Base-by-base conservation (phyloP, 2,113 vertebrate species). In the Microtus oregoni region DNA sequence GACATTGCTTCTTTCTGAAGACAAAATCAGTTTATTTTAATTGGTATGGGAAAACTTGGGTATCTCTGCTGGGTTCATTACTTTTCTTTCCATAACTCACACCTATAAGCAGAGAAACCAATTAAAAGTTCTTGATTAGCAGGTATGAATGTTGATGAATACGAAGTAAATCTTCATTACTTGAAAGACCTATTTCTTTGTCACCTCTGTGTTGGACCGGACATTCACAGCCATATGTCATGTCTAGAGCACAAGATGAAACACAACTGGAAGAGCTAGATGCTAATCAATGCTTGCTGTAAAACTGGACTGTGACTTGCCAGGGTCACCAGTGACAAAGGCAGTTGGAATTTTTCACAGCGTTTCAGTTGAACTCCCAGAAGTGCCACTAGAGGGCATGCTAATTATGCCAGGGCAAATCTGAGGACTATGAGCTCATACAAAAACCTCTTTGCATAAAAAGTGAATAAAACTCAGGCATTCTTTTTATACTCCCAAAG, bases 311-410 rank as follows among this genome's bases (percentile, higher is more conserved):
- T 92, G 55, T 41, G 86, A 91, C 58, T 93, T 89, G 75, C 92
- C 73, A 90, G 70, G 94, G 95, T 96, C 96, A 96, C 24, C n/a
- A 91, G n/a, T 97, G 75, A 72, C 86, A 90, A 75, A 97, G 88
- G 41, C 63, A 76, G 86, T 73, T 90, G 35, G 75, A 86, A 93
- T 87, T 91, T 91, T 96, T 97, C 73, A 94, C 68, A 96, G 70
- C 88, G 58, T 97, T 87, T 92, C 88, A 93, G 93, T 89, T 86
- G 78, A 96, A 92, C 22, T 44, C 89, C 61, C 89, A 93, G 86
- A 95, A 96, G 87, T 90, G 75, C 72, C 79, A 93, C 52, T 3
- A 96, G 95, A 92, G 93, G 94, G 95, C 89, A 96, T 92, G 61
- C 38, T 86, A 83, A 96, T 97, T 94, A 96, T 88, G 24, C 79